Base-by-base conservation (phyloP, 2,888 invertebrate species). In the Sphinx pinastri region DNA sequence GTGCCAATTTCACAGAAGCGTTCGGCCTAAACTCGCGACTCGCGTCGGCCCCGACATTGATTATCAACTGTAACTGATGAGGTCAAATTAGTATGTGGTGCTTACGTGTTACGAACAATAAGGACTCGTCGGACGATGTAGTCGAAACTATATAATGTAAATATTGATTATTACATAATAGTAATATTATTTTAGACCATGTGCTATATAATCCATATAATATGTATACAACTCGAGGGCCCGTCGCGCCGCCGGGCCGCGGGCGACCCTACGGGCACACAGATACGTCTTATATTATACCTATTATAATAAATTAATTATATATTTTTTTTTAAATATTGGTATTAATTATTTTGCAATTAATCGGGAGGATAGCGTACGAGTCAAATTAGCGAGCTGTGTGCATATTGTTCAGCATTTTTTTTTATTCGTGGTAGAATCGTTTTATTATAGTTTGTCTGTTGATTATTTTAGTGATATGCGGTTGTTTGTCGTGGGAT, bases 121-220 rank as follows among this genome's bases (percentile, higher is more conserved):
- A 74, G 79, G 72, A 74, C 72, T 77, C 77, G 77, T 78, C 82
- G 80, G 79, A 74, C 81, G 82, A 79, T 79, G 81, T 75, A 79
- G 82, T 81, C 80, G 81, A 81, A 79, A 82, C 82, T 83, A 78
- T 76, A 66, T 66, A 82, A 84, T 92, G 92, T 93, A 92, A 91
- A 93, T 92, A 93, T 91, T 88, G 88, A 89, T 91, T 88, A 91
- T 90, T 92, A 93, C 91, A 88, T 89, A 88, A 88, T 92, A 88
- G 88, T 93, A 90, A 91, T 91, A 86, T 90, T 91, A 91, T 90
- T 89, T 88, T 93, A 92, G 91, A 91, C 85, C 88, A 84, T 88
- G 93, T 93, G 93, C 93, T 93, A 92, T 92, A 91, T 91, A 91
- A 88, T 87, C 86, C 87, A 88, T 63, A 63, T 58, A 73, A 74